Base-by-base conservation (phyloP, 2,113 vertebrate species). In the Leptocoma aspasia region DNA sequence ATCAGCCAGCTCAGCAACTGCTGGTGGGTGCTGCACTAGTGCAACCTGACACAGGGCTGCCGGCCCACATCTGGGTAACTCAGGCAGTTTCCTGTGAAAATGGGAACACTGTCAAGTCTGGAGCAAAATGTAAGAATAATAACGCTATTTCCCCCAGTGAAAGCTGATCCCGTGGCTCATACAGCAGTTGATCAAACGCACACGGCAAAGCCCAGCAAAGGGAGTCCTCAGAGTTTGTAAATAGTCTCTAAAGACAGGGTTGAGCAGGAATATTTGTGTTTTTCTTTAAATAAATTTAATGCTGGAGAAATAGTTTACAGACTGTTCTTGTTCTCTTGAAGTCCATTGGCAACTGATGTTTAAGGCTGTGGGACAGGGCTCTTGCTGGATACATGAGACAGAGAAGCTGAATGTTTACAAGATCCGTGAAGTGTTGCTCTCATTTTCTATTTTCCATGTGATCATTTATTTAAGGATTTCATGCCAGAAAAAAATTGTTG, bases 1-100 rank as follows among this genome's bases (percentile, higher is more conserved):
- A 95, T 37, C 78, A 73, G 93, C 84, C 33, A 92, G 88, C 95
- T 95, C 94, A 95, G 94, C 95, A 94, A 84, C 61, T 45, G 66
- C 84, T 82, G 86, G 81, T 82, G 87, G 92, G 94, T 92, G 89
- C 78, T 0, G 35, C 53, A 6, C 33, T 7, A 50, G 50, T 6
- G 82, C 86, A 96, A 96, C 75, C 94, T 4, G 61, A 89, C 86
- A 72, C 95, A 92, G 84, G 73, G 78, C 93, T 91, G 94, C 96
- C 0, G 81, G 86, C 87, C 95, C 94, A 92, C 94, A 94, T 92
- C 94, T 95, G 94, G 93, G 94, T 94, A 95, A 91, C 73, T 84
- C 93, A 90, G 93, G 87, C 91, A 96, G 93, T 85, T 95, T 96
- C 95, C 93, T 95, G 95, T 90, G 94, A 95, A 96, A 95, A 97